Base-by-base conservation (phyloP, 2,113 vertebrate genomes). In the Holacanthus passer region DNA sequence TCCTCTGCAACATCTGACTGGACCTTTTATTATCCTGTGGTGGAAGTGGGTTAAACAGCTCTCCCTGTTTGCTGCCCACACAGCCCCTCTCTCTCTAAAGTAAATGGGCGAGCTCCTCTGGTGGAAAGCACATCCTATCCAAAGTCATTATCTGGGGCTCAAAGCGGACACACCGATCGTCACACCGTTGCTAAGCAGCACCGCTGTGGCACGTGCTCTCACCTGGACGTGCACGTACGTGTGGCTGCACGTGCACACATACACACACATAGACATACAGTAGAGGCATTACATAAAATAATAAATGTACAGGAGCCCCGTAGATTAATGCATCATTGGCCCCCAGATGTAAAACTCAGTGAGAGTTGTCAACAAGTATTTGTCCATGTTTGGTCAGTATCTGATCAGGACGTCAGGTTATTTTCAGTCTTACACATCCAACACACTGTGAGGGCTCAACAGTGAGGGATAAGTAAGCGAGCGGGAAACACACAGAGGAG, bases 101-200 rank as follows among this genome's bases (percentile, higher is more conserved):
- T 87, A 83, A 87, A 83, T 55, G 66, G 67, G 60, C 82, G 82
- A 89, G 83, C 77, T 79, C 74, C 73, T 82, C 84, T 82, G 22
- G 63, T 81, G 81, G 76, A 81, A 86, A 88, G 83, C 82, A 86
- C 88, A 87, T 83, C 81, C 64, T 70, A 56, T 87, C 73, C 81
- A 85, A 60, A 91, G 84, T 93, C 88, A 86, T 92, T 92, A 93
- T 93, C 84, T 83, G 85, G 77, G 85, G 65, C 85, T 92, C 87
- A 87, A 70, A 84, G 84, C 19, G 60, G 86, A 84, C 80, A 87
- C 78, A 31, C 64, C 27, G 67, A 66, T 87, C 31, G 87, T 88
- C 88, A 88, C 82, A 67, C 69, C 12, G 94, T 95, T 94, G 94
- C 94, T 92, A 88, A 91, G 94, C 94, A 94, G 89, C 93, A 73